These are phyloP conservation scores for Drosophila niveifrons DNA, from an alignment of 2,888 invertebrate genomes.

Conservation along the genomic window DNA sequence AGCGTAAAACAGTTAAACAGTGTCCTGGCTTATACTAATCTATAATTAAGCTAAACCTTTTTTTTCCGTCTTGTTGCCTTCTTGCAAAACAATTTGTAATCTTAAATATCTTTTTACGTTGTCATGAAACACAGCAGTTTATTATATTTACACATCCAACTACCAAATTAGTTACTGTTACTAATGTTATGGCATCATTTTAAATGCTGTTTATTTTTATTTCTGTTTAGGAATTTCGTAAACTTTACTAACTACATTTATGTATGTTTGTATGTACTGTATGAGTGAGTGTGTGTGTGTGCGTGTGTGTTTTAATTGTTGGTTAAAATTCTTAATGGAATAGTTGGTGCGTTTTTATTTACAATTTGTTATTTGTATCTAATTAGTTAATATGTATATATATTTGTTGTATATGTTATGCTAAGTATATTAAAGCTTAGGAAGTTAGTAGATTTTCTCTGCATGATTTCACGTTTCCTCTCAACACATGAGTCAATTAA, in stretches of 20 bases:
- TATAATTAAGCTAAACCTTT: constrained; percentile 42
- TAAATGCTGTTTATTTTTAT: constrained; percentile 10
- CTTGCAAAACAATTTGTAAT: constrained; percentile 43
- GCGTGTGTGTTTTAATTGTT: constrained; percentile 43
- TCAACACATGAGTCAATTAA: constrained; percentile 31
- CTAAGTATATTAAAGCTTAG: constrained; percentile 73
- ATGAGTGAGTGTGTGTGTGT: constrained; percentile 9
- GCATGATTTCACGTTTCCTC: constrained; percentile 44
- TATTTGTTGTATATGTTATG: constrained; percentile 38
- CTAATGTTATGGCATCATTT: constrained; percentile 45
- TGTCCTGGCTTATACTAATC: constrained; percentile 42
- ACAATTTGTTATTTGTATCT: constrained; percentile 66
- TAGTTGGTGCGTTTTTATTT: constrained; percentile 80
- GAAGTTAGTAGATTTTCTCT: constrained; percentile 76
- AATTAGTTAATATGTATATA: constrained; percentile 36
- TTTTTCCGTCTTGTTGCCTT: constrained; percentile 20
- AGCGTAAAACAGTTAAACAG: constrained; percentile 53
- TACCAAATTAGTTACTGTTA: constrained; percentile 54
- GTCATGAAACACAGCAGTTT: constrained; percentile 82
- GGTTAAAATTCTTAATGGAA: constrained; percentile 75
- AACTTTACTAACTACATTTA: constrained; percentile 68
- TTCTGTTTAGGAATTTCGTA: constrained; percentile 50
- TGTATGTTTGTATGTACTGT: constrained; percentile 14
- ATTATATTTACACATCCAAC: constrained; percentile 67
- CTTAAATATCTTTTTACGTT: constrained; percentile 72